Base-by-base conservation (phyloP, 2,888 invertebrate species). In the Mythimna pallens region DNA sequence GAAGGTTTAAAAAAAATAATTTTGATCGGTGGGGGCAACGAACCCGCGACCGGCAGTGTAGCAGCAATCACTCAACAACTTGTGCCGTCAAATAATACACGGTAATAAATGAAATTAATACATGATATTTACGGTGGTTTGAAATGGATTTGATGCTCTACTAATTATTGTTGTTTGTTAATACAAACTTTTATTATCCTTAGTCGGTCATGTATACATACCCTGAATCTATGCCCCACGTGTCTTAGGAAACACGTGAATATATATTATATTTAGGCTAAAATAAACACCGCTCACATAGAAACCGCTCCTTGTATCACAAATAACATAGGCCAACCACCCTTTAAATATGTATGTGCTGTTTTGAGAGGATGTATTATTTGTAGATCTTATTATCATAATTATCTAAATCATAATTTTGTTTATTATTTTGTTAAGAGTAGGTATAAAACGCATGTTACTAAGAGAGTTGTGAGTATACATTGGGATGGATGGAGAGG, bases 231-330 rank as follows among this genome's bases (percentile, higher is more conserved):
- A 61, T 40, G 72, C 10, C 12, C 4, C 61, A 67, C 40, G 34
- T 55, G 36, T 55, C 6, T 30, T 9, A 40, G 30, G 22, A 25
- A 40, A 25, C 63, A 73, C 62, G 30, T 74, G 65, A 65, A 65
- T 73, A 73, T 67, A 57, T 58, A 65, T 62, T 62, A 68, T 68
- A 40, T 75, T 65, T 34, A n/a, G 8, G 7, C 14, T 25, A 36
- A 17, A 68, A 65, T 20, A 79, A 75, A 75, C 43, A 75, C 25
- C 25, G 25, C 25, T 25, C 25, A 25, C 1, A 54, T 54, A 12
- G 43, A 40, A 75, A 75, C 30, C 65, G 52, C 61, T 14, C 10
- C 34, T 59, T n/a, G 50, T 52, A 52, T 30, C 40, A 74, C 3
- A 59, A 36, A 12, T 58, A 47, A 36, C 58, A 72, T 52, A 50